Evolutionary conservation across 2,797 vertebrate genomes (phyloP), one percentile per base, ranked within the genome.

Genomic region (Buceros bicornis): DNA sequence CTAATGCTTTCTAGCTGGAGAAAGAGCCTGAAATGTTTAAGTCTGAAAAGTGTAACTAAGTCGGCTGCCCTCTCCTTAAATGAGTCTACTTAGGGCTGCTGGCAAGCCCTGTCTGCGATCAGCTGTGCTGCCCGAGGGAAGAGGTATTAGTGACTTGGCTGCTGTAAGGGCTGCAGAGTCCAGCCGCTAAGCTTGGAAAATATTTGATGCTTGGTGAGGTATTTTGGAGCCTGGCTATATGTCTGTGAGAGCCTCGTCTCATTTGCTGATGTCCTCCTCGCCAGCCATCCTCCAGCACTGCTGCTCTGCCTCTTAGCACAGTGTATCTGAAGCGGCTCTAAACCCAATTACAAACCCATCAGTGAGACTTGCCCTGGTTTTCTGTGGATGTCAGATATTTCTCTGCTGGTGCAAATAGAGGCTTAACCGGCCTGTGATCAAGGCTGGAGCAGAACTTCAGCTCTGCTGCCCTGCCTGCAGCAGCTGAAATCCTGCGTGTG

Each of bases 91-190:
- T 67, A 61, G 56, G 84, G 78, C 78, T 87, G 80, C 74, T 93
- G 94, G 90, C 93, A 91, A 95, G 64, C 45, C 93, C 73, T 92
- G 88, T 12, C 89, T 45, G 87, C 77, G 91, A 95, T 96, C 94
- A 96, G 91, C 93, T 95, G 93, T 62, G 73, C 88, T 82, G 96
- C 96, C 91, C 4, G 1, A 89, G 95, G 94, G 93, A 95, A 35
- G 88, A 80, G 86, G 91, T 73, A 95, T 96, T 93, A 95, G 89
- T 82, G 90, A 31, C 82, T 94, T 96, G 96, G 95, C 96, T 93
- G 88, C 89, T 87, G 74, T 5, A 60, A 82, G 80, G 77, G 28
- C n/a, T 90, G 88, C 86, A 51, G 82, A 71, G 80, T 90, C 95
- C 95, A 97, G 91, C 91, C 0, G 4, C 73, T 90, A 89, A 92